Conservation (phyloP, 2,888 invertebrate genomes). For the Eristalinus aeneus region DNA sequence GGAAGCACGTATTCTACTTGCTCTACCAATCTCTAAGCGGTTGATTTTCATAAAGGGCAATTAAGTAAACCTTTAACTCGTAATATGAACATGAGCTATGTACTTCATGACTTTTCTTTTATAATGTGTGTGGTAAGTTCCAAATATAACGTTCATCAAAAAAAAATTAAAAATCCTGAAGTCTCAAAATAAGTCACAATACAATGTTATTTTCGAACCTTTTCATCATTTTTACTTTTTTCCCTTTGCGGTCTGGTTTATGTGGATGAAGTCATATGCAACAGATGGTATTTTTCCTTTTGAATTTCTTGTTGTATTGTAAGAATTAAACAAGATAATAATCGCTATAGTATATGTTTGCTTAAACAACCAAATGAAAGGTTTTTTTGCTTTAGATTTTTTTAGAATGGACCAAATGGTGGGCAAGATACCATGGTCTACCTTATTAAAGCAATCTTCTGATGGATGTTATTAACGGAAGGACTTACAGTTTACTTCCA, state of each 20-base stretch:
- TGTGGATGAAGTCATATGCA: no score
- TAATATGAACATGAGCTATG: not conserved
- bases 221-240: not conserved
- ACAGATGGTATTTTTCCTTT: no score
- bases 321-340: no score
- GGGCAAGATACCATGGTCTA: no score
- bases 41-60: conserved; percentile 33
- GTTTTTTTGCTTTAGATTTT: no score
- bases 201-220: not conserved
- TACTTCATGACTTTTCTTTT: conserved; percentile 10
- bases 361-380: no score
- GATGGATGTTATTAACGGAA: no score
- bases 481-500: no score
- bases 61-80: conserved; percentile 30
- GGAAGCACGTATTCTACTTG: not conserved
- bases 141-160: not conserved
- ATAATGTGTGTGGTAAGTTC: conserved; percentile 1
- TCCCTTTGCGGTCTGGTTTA: not conserved
- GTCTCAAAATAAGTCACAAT: conserved; percentile 29
- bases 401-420: no score
- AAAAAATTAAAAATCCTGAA: conserved; percentile 24
- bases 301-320: no score
- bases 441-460: no score
- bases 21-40: conserved; percentile 3
- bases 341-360: no score